A percentile compares a stretch with the other conserved stretches of the same genome.
phyloP scores from a whole-genome alignment of 2,888 invertebrate genomes.

The Agonopterix heracliana region DNA sequence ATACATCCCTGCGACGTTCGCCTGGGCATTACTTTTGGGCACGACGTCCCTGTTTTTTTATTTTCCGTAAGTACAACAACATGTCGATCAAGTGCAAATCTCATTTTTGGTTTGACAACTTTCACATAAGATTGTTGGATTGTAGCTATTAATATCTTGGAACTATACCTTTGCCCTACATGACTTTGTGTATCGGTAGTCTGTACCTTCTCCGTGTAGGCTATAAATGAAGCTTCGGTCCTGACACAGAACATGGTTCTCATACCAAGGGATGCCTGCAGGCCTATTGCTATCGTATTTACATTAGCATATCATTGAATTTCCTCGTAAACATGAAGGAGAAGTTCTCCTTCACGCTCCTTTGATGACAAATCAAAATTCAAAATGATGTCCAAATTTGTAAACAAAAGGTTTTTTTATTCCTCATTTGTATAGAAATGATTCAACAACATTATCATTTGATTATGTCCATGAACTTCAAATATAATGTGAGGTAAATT shows the following conservation, averaged over 20 bases:
- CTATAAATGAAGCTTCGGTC: neutral
- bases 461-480: no score
- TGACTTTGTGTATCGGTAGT: slow-evolving; percentile 18
- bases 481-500: no score
- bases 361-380: neutral
- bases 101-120: slow-evolving; percentile 68
- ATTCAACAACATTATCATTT: no score
- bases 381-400: slow-evolving; percentile 2
- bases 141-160: slow-evolving; percentile 62
- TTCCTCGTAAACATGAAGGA: neutral
- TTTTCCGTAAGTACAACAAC: slow-evolving; percentile 92
- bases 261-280: slow-evolving; percentile 3
- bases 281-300: slow-evolving; percentile 26
- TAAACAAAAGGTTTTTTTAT: neutral
- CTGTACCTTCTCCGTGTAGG: neutral
- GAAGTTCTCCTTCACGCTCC: neutral
- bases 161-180: slow-evolving; percentile 39
- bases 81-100: slow-evolving; percentile 51
- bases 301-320: slow-evolving; percentile 17
- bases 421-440: no score
- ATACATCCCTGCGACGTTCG: slow-evolving; percentile 98
- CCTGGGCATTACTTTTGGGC: slow-evolving; percentile 96
- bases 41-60: slow-evolving; percentile 97
- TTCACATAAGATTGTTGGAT: slow-evolving; percentile 63
- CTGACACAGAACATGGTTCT: neutral